These are phyloP conservation scores for Spondyliosoma cantharus DNA, from an alignment of 2,797 vertebrate genomes.

Conservation along the genomic window DNA sequence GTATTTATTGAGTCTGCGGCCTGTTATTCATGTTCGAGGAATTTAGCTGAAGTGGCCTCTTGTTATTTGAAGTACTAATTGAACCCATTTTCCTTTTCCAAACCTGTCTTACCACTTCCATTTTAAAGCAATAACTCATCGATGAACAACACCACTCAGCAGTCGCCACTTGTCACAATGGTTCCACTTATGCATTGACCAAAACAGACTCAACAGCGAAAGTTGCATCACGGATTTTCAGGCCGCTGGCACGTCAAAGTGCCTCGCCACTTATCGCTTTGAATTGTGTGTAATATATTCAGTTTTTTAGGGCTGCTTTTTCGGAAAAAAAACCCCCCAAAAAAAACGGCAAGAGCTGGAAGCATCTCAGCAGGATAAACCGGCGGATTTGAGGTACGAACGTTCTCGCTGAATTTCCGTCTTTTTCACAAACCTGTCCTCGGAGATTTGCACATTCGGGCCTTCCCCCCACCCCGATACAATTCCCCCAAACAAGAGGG, in stretches of 20 bases:
- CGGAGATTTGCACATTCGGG: conserved; percentile 2
- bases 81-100: conserved; percentile 84
- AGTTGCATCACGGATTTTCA: conserved; percentile 70
- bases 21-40: conserved; percentile 82
- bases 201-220: conserved; percentile 82
- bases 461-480: conserved; percentile 31
- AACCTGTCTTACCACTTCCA: conserved; percentile 81
- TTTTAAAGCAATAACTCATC: conserved; percentile 86
- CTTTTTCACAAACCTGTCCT: conserved; percentile 25
- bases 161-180: conserved; percentile 80
- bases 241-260: conserved; percentile 59
- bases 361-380: conserved; percentile 36
- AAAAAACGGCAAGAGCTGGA: conserved; percentile 28
- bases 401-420: conserved; percentile 9
- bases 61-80: conserved; percentile 84
- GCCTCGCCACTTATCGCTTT: conserved; percentile 61
- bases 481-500: conserved; percentile 40
- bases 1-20: conserved; percentile 77
- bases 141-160: conserved; percentile 81
- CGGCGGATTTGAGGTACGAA: conserved; percentile 19
- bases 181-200: conserved; percentile 82
- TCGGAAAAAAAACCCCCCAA: too few species aligned
- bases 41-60: conserved; percentile 85
- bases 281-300: conserved; percentile 69
- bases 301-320: conserved; percentile 32